Evolutionary conservation across 2,113 vertebrate genomes (phyloP).

Genomic region (Nerophis lumbriciformis): DNA sequence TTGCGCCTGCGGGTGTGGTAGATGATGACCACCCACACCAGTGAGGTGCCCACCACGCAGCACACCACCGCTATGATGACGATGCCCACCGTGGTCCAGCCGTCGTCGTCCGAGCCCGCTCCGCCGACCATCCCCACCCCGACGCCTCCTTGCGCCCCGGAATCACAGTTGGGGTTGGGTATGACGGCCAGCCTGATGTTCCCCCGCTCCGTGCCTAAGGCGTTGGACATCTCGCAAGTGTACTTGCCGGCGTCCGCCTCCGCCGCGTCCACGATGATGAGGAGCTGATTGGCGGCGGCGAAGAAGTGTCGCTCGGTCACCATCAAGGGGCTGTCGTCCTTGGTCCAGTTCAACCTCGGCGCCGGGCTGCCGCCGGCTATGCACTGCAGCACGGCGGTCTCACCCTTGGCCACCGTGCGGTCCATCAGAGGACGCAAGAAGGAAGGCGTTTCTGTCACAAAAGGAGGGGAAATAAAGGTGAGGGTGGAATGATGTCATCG

Average conservation of each 20-base stretch:
- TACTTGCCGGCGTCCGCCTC: constrained; percentile 87
- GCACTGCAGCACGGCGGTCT: constrained; percentile 91
- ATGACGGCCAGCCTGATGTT: constrained; percentile 82
- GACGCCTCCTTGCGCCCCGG: constrained; percentile 71
- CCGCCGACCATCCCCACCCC: constrained; percentile 46
- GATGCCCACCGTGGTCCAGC: constrained; percentile 92
- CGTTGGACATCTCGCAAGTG: constrained; percentile 96
- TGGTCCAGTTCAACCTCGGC: constrained; percentile 92
- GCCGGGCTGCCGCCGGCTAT: constrained; percentile 91
- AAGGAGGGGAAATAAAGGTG: background rate
- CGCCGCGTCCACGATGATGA: constrained; percentile 90
- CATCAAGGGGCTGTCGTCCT: constrained; percentile 85
- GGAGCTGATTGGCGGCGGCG: constrained; percentile 90
- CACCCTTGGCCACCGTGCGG: constrained; percentile 86
- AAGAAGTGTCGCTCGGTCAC: constrained; percentile 95
- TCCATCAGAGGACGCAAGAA: constrained; percentile 89
- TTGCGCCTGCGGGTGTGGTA: constrained; percentile 92
- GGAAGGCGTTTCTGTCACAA: constrained; percentile 82
- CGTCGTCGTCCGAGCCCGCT: constrained; percentile 74
- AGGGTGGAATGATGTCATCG: background rate
- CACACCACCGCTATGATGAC: constrained; percentile 98
- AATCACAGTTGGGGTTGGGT: constrained; percentile 89
- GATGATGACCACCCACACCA: constrained; percentile 98
- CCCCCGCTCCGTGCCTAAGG: constrained; percentile 87
- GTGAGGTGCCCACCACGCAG: constrained; percentile 96